Conservation (phyloP, 2,113 vertebrate genomes). For the Vulpes lagopus region DNA sequence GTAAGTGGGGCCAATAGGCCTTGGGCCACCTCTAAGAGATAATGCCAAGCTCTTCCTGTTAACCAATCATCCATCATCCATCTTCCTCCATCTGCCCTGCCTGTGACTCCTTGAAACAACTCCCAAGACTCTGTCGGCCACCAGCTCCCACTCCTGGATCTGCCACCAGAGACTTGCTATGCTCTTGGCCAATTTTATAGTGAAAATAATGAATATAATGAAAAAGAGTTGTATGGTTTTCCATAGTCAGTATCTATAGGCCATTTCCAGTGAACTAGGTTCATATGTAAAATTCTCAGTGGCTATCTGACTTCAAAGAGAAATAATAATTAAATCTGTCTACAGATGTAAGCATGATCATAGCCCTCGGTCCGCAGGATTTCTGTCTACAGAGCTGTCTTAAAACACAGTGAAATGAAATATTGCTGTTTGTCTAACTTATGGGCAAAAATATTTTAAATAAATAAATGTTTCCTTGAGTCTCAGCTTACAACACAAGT, state of each 20-base stretch:
- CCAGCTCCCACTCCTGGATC: neutral
- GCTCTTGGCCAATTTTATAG: neutral
- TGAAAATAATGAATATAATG: conserved; percentile 15
- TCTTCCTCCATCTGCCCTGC: neutral
- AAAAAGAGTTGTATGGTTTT: neutral
- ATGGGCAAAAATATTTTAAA: conserved; percentile 78
- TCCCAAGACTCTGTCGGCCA: too few species aligned
- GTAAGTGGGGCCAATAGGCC: too few species aligned
- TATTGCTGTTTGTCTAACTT: conserved; percentile 68
- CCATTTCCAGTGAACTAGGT: neutral
- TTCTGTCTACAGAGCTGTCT: conserved; percentile 71
- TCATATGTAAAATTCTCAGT: conserved; percentile 65
- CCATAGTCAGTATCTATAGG: neutral
- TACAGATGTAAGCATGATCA: conserved; percentile 77
- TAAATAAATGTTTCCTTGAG: conserved; percentile 80
- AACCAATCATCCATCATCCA: neutral
- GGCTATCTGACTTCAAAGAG: conserved; percentile 76
- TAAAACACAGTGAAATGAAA: conserved; percentile 72
- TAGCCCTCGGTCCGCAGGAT: conserved; percentile 53
- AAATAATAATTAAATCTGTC: conserved; percentile 76
- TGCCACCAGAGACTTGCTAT: neutral
- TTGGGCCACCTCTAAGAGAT: neutral
- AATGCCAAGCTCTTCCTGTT: rapidly evolving
- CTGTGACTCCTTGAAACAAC: neutral
- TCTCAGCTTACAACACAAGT: conserved; percentile 79